Evolutionary conservation across 1,140 invertebrate genomes (phyloP).

Genomic region (Drosophila lini): DNA sequence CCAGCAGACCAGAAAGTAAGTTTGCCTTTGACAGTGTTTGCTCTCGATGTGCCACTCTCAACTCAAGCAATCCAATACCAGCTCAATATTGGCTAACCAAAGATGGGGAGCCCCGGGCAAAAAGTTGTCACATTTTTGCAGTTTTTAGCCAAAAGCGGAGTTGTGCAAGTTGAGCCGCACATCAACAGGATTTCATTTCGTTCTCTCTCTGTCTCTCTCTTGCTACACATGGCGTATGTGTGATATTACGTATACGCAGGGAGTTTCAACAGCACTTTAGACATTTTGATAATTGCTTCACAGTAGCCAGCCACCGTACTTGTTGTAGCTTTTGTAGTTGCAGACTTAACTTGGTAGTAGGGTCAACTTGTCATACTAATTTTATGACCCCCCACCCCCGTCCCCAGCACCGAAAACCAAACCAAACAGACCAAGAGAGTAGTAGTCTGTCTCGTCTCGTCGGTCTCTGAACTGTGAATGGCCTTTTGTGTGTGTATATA

Average conservation of each 20-base stretch:
- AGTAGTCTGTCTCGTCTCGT: slow-evolving; percentile 16
- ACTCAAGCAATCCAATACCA: slow-evolving; percentile 37
- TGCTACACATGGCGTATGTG: slow-evolving; percentile 29
- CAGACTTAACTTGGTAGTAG: slow-evolving; percentile 33
- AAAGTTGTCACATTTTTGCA: slow-evolving; percentile 31
- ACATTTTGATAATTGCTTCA: slow-evolving; percentile 53
- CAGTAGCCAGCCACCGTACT: slow-evolving; percentile 16
- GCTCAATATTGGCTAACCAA: slow-evolving; percentile 50
- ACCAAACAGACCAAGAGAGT: slow-evolving; percentile 5
- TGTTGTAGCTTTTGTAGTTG: slow-evolving; percentile 20
- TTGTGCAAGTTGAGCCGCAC: slow-evolving; percentile 22
- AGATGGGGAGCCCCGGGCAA: slow-evolving; percentile 1
- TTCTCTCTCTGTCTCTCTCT: neutral
- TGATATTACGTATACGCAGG: slow-evolving; percentile 46
- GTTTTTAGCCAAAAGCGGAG: slow-evolving; percentile 15
- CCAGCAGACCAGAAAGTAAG: slow-evolving; percentile 20
- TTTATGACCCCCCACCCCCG: slow-evolving; percentile 33
- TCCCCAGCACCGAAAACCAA: slow-evolving; percentile 1
- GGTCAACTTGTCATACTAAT: slow-evolving; percentile 78
- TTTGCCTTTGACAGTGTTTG: slow-evolving; percentile 18
- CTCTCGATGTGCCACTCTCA: slow-evolving; percentile 9
- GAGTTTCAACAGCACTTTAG: slow-evolving; percentile 38
- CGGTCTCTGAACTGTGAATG: slow-evolving; percentile 45
- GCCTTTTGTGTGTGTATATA: slow-evolving; percentile 20
- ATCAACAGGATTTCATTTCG: slow-evolving; percentile 37